Percentiles rank a stretch among this genome's conserved stretches.
phyloP scores from a whole-genome alignment of 2,888 invertebrate genomes.

The Pristionchus entomophagus region DNA sequence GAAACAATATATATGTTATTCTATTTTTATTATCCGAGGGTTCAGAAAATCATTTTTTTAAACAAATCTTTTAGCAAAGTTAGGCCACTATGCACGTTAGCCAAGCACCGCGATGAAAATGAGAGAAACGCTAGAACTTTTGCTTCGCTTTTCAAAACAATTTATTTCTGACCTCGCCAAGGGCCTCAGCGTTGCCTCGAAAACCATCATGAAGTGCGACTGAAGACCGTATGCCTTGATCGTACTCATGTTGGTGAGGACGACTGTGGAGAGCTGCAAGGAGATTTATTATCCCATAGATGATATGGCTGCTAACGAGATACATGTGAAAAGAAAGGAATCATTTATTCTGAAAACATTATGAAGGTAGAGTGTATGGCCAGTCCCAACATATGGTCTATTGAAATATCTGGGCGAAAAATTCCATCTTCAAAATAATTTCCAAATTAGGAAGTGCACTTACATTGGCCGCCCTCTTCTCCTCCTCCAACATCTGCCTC shows the following conservation, averaged over 20 bases:
- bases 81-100: too few relatives aligned
- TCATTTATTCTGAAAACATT: too few relatives aligned
- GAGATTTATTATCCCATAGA: background rate
- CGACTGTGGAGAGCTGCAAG: constrained; percentile 65
- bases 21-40: background rate
- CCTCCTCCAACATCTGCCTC: constrained; percentile 73
- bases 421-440: too few relatives aligned
- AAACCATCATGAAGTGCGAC: constrained; percentile 69
- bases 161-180: constrained; percentile 61
- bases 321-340: background rate
- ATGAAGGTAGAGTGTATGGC: too few relatives aligned
- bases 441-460: too few relatives aligned
- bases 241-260: constrained; percentile 73
- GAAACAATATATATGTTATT: constrained; percentile 35
- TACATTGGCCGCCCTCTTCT: constrained; percentile 72
- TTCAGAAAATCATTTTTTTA: background rate
- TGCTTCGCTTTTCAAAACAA: too few relatives aligned
- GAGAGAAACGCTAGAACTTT: too few relatives aligned
- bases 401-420: too few relatives aligned
- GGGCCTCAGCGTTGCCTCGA: constrained; percentile 68
- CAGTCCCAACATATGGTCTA: too few relatives aligned
- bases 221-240: constrained; percentile 74
- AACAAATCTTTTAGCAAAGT: too few relatives aligned
- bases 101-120: too few relatives aligned
- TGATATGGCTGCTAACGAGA: too few relatives aligned